Conservation (phyloP, 2,113 vertebrate genomes). For the Lutjanus erythropterus region DNA sequence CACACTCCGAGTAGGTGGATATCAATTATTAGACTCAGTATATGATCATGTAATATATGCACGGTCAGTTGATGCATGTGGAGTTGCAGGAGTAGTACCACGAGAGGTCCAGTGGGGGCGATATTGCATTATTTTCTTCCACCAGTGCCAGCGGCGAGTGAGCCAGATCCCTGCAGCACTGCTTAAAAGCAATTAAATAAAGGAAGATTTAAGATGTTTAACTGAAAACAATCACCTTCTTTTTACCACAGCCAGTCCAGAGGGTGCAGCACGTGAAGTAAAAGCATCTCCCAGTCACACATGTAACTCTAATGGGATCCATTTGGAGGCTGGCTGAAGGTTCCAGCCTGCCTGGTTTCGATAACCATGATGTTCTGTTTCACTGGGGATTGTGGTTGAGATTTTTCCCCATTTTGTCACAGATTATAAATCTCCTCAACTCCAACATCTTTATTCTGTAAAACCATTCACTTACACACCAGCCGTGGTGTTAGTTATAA, state of each 20-base stretch:
- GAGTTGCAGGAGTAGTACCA: conserved; percentile 55
- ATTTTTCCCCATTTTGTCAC: conserved; percentile 51
- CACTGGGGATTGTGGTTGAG: conserved; percentile 36
- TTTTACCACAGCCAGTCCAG: background rate
- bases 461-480: conserved; percentile 16
- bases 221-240: conserved; percentile 10
- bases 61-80: conserved; percentile 1
- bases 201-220: conserved; percentile 13
- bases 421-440: conserved; percentile 63
- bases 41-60: conserved; percentile 10
- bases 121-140: conserved; percentile 52
- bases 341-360: conserved; percentile 59
- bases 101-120: conserved; percentile 56
- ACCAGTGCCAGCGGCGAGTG: background rate
- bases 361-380: conserved; percentile 54
- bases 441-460: conserved; percentile 48
- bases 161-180: conserved; percentile 21
- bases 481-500: conserved; percentile 14
- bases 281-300: conserved; percentile 24
- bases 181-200: conserved; percentile 2
- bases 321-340: conserved; percentile 31
- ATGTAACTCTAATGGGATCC: conserved; percentile 52
- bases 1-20: background rate
- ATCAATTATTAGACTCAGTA: conserved; percentile 45
- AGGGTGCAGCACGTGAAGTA: background rate